Conservation (phyloP, 2,797 vertebrate genomes). For the Esox lucius region DNA sequence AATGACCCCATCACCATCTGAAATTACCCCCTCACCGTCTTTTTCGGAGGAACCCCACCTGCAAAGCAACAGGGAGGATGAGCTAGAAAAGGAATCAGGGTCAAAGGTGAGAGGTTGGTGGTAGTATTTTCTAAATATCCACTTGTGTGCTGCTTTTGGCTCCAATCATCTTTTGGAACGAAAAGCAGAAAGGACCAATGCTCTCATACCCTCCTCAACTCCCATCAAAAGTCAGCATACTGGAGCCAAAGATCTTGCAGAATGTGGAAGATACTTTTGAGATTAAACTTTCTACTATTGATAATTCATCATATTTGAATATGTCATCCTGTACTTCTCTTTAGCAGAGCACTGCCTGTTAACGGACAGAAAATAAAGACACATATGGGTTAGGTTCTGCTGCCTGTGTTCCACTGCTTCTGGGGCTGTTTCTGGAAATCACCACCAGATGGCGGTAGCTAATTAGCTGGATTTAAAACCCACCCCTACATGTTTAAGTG, state of each 20-base stretch:
- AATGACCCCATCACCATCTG: slow-evolving; percentile 6
- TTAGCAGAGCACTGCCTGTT: too few species aligned
- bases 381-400: not conserved
- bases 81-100: slow-evolving; percentile 62
- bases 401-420: not conserved
- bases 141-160: too few species aligned
- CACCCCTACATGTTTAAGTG: slow-evolving; percentile 28
- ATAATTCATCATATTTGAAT: not conserved
- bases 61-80: slow-evolving; percentile 53
- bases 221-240: not conserved
- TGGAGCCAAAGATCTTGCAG: not conserved
- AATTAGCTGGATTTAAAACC: slow-evolving; percentile 51
- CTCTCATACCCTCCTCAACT: not conserved
- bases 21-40: slow-evolving; percentile 4
- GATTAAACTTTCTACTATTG: not conserved
- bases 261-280: not conserved
- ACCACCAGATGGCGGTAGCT: slow-evolving; percentile 71
- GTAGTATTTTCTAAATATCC: not conserved
- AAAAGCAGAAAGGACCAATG: too few species aligned
- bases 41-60: slow-evolving; percentile 33
- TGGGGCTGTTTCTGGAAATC: slow-evolving; percentile 19
- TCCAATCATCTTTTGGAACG: not conserved
- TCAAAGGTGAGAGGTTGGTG: slow-evolving; percentile 64
- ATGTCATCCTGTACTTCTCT: not conserved
- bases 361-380: too few species aligned